These are phyloP conservation scores for Terrapene triunguis DNA, from an alignment of 2,113 vertebrate genomes.

Conservation along the genomic window DNA sequence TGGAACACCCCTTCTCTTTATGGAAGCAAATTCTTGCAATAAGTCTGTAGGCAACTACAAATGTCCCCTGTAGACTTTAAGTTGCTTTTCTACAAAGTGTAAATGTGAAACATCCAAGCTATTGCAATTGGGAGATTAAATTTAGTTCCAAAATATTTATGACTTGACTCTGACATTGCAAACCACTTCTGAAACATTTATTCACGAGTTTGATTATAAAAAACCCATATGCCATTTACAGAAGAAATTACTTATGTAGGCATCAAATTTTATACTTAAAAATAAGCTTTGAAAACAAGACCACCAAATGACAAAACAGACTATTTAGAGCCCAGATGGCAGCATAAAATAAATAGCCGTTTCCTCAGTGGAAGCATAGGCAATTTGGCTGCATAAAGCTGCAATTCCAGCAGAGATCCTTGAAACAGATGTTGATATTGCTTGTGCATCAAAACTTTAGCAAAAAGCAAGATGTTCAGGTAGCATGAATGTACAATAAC, in stretches of 20 bases:
- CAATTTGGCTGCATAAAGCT: slow-evolving; percentile 85
- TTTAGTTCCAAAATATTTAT: slow-evolving; percentile 69
- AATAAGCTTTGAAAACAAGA: slow-evolving; percentile 78
- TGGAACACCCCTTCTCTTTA: slow-evolving; percentile 37
- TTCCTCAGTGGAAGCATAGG: slow-evolving; percentile 83
- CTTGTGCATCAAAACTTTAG: slow-evolving; percentile 81
- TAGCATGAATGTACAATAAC: slow-evolving; percentile 69
- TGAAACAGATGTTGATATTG: slow-evolving; percentile 88
- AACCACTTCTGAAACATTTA: slow-evolving; percentile 56
- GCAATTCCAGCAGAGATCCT: slow-evolving; percentile 83
- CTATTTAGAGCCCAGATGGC: slow-evolving; percentile 86
- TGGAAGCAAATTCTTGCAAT: slow-evolving; percentile 1
- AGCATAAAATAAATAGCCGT: slow-evolving; percentile 87
- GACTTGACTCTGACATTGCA: slow-evolving; percentile 43
- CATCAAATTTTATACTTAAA: slow-evolving; percentile 74
- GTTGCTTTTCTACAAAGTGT: slow-evolving; percentile 61
- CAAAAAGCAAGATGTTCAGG: slow-evolving; percentile 85
- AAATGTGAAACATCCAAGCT: slow-evolving; percentile 64
- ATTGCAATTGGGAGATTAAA: slow-evolving; percentile 41
- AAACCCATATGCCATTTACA: slow-evolving; percentile 23
- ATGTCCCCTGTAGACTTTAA: slow-evolving; percentile 60
- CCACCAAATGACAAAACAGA: slow-evolving; percentile 80
- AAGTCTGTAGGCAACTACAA: slow-evolving; percentile 61
- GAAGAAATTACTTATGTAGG: slow-evolving; percentile 74
- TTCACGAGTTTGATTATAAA: slow-evolving; percentile 61